Percentiles rank a stretch among this genome's conserved stretches.
phyloP scores from a whole-genome alignment of 2,797 vertebrate species.

The Xerus rutilus region DNA sequence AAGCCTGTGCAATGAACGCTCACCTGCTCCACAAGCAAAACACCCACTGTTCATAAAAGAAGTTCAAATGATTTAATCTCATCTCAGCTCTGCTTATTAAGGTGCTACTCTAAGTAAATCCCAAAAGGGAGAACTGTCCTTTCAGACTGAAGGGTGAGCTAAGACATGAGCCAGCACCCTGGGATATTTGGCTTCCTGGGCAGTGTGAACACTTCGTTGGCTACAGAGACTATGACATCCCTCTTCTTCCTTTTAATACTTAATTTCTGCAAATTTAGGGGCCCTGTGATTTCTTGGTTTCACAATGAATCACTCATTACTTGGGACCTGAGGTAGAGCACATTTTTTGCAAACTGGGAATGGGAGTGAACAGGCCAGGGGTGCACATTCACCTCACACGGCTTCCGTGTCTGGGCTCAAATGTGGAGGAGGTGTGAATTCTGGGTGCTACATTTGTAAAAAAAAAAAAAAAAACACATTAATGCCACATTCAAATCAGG shows the following conservation, averaged over 20 bases:
- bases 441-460: constrained; percentile 15
- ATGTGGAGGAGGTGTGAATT: constrained; percentile 70
- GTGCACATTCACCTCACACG: constrained; percentile 57
- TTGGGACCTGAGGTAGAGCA: not conserved
- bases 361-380: not conserved
- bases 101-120: constrained; percentile 53
- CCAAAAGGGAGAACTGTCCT: not conserved
- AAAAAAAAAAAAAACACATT: constrained; percentile 11
- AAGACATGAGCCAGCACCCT: not conserved
- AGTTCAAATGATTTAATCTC: not conserved
- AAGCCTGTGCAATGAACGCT: not conserved
- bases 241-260: constrained; percentile 33
- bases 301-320: constrained; percentile 37
- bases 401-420: constrained; percentile 54
- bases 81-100: constrained; percentile 13
- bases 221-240: not conserved
- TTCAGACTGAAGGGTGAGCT: not conserved
- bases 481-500: constrained; percentile 64
- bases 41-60: not conserved
- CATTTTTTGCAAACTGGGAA: constrained; percentile 33
- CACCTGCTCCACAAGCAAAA: not conserved
- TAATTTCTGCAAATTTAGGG: constrained; percentile 45
- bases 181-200: not conserved
- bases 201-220: not conserved
- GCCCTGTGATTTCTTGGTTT: constrained; percentile 70